Percentiles rank a stretch among this genome's conserved stretches.
phyloP scores from a whole-genome alignment of 1,140 invertebrate species.

The Drosophila repleta region DNA sequence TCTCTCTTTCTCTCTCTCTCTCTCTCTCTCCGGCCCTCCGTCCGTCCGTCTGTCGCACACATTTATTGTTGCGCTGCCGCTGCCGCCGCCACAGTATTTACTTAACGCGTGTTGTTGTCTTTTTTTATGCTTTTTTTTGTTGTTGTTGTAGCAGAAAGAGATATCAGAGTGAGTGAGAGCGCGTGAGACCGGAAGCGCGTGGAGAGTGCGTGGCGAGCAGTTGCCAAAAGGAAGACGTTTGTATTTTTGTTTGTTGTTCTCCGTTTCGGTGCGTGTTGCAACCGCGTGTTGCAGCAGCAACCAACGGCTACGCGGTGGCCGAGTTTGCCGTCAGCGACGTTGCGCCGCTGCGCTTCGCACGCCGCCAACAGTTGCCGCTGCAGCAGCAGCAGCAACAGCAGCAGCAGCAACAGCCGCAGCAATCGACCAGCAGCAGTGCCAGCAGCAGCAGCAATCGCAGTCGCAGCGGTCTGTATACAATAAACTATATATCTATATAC shows the following conservation, averaged over 20 bases:
- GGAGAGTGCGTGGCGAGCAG: neutral
- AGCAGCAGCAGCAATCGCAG: constrained; percentile 72
- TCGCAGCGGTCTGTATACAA: constrained; percentile 64
- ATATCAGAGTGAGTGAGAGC: neutral
- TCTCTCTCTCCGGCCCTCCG: neutral
- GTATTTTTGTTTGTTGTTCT: neutral
- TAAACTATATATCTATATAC: neutral
- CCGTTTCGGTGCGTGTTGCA: constrained; percentile 16
- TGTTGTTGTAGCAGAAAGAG: neutral
- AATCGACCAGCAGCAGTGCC: constrained; percentile 63
- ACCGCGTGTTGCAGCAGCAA: constrained; percentile 31
- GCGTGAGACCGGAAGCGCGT: neutral
- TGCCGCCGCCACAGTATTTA: constrained; percentile 1
- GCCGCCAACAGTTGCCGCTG: constrained; percentile 17
- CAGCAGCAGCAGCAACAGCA: constrained; percentile 25
- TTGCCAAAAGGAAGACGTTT: constrained; percentile 1
- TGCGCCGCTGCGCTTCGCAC: constrained; percentile 25
- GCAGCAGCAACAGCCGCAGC: constrained; percentile 32
- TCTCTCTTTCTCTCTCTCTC: too few species aligned
- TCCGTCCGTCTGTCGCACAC: constrained; percentile 3
- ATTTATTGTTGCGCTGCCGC: constrained; percentile 17
- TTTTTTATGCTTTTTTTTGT: constrained; percentile 22
- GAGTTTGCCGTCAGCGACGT: constrained; percentile 40
- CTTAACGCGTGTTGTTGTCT: neutral
- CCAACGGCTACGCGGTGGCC: constrained; percentile 48